Conservation (phyloP, 2,797 vertebrate species). For the Cuculus canorus region DNA sequence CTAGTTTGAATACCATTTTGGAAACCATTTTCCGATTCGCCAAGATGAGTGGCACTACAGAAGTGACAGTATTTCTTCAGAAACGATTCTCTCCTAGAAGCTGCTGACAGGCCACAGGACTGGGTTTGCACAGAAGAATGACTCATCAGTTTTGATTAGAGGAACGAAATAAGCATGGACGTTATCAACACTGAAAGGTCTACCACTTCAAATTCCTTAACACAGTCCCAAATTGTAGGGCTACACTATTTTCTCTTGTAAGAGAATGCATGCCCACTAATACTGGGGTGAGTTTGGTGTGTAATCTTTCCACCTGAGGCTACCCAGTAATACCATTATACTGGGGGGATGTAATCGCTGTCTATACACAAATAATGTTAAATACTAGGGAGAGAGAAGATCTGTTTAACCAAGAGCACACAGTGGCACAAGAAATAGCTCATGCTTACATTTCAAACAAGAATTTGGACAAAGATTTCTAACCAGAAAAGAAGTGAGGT, state of each 20-base stretch:
- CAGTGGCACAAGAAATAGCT: neutral
- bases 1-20: neutral
- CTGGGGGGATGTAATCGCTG: neutral
- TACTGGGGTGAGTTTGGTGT: neutral
- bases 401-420: neutral
- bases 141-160: neutral
- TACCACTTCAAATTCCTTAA: neutral
- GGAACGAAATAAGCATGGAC: neutral
- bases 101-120: neutral
- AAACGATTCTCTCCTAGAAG: neutral
- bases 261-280: neutral
- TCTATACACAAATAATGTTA: neutral
- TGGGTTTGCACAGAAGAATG: neutral
- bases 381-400: neutral
- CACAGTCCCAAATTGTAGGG: neutral
- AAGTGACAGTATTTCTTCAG: neutral
- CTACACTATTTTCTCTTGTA: neutral
- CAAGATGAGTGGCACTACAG: neutral
- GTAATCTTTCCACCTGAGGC: neutral
- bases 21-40: neutral
- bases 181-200: neutral
- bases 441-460: rapidly evolving
- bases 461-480: neutral
- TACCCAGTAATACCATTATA: neutral
- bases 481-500: neutral